These are phyloP conservation scores for Mungos mungo DNA, from an alignment of 2,113 vertebrate species.

Conservation along the genomic window DNA sequence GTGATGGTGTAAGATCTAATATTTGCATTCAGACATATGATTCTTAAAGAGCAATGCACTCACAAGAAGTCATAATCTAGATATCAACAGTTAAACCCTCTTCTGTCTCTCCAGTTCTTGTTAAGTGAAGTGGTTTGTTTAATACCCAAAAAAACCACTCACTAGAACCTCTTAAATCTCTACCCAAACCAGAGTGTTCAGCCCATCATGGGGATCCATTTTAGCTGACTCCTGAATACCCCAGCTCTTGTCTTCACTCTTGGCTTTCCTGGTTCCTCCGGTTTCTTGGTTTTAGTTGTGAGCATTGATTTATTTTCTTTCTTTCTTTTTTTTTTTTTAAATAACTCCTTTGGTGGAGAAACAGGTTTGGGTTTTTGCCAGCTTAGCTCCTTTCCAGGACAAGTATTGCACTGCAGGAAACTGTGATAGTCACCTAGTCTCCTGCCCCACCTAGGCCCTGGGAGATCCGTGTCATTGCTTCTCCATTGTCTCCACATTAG, in stretches of 20 bases:
- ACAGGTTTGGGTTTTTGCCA: neutral
- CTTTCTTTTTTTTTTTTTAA: too few species aligned
- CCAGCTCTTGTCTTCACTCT: neutral
- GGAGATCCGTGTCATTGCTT: neutral
- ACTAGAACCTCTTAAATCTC: neutral
- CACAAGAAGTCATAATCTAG: neutral
- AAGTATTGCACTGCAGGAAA: neutral
- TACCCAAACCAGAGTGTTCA: neutral
- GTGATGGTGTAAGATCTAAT: neutral
- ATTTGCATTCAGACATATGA: neutral
- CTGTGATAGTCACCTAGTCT: neutral
- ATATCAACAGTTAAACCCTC: neutral
- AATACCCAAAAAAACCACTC: neutral
- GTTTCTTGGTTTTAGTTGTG: neutral
- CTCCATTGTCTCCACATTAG: neutral
- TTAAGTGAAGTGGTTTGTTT: neutral
- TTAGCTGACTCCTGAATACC: neutral
- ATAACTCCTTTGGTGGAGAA: neutral
- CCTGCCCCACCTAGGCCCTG: neutral
- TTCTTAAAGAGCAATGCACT: neutral
- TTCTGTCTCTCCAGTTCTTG: too few species aligned
- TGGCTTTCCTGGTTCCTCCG: neutral
- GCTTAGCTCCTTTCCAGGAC: neutral
- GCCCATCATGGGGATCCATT: neutral
- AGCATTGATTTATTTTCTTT: neutral